Evolutionary conservation across 2,888 invertebrate genomes (phyloP).

Genomic region (Drosophila neonasuta): DNA sequence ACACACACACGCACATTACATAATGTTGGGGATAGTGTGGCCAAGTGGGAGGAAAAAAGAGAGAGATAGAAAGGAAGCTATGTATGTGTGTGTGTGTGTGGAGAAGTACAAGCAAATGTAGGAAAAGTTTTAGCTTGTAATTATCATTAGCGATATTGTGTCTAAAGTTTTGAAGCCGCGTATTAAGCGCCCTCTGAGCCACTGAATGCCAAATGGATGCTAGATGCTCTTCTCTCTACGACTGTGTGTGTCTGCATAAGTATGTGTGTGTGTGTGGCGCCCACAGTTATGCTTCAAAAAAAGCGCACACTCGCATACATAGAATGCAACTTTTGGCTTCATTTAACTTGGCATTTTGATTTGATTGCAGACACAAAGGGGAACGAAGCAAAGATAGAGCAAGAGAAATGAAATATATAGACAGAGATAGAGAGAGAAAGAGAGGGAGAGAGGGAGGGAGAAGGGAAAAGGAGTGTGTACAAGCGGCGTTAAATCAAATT

Average conservation of each 20-base stretch:
- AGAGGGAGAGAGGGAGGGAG: too few species aligned
- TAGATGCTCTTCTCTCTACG: conserved; percentile 3
- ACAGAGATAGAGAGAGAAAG: neutral
- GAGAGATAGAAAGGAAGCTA: neutral
- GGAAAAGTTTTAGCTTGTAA: conserved; percentile 73
- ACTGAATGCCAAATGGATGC: conserved; percentile 53
- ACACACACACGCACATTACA: conserved; percentile 16
- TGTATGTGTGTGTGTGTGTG: conserved; percentile 10
- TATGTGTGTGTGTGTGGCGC: conserved; percentile 14
- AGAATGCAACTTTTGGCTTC: conserved; percentile 59
- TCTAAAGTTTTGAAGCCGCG: conserved; percentile 74
- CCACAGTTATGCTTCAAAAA: conserved; percentile 46
- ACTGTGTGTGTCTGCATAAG: neutral
- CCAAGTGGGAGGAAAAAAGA: neutral
- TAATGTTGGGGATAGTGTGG: neutral
- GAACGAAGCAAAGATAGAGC: neutral
- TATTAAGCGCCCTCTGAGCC: conserved; percentile 55
- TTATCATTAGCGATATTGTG: conserved; percentile 79
- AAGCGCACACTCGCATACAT: conserved; percentile 34
- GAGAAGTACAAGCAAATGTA: conserved; percentile 50
- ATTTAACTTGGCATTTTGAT: conserved; percentile 67
- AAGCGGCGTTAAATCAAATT: conserved; percentile 65
- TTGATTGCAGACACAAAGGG: conserved; percentile 51
- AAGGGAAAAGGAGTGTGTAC: neutral
- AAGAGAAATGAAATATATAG: neutral